A percentile compares a stretch with the other conserved stretches of the same genome.
Conservation (phyloP, 2,888 invertebrate species). For the Crocallis elinguaria region DNA sequence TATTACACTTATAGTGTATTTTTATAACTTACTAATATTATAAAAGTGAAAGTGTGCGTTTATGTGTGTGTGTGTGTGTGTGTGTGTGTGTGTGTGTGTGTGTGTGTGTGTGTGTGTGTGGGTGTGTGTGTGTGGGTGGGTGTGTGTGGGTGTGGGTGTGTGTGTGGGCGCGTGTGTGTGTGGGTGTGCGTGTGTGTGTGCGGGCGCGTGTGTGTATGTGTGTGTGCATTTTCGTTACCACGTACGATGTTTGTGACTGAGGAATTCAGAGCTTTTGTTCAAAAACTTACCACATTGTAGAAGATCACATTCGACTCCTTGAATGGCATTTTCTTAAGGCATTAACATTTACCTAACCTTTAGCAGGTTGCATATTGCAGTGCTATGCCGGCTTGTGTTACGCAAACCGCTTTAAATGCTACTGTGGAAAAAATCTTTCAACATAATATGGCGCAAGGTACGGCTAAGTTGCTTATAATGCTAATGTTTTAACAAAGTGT, state of each 20-base stretch:
- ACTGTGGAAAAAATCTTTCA: conserved; percentile 10
- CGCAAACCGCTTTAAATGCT: conserved; percentile 11
- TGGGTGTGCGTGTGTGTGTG: no score
- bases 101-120: no score
- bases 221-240: not conserved
- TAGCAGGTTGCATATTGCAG: conserved; percentile 22
- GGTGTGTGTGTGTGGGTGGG: no score
- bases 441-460: conserved; percentile 1
- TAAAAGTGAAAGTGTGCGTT: no score
- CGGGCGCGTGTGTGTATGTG: no score
- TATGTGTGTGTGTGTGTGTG: no score
- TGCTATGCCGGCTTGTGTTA: conserved; percentile 9
- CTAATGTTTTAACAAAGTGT: not conserved
- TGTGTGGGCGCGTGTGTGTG: no score
- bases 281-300: not conserved
- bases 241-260: not conserved
- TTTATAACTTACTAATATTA: no score
- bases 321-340: conserved; percentile 11
- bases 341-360: conserved; percentile 29
- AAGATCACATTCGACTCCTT: not conserved
- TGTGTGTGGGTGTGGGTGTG: no score
- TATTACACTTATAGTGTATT: no score
- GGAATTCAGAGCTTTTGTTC: not conserved
- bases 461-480: not conserved
- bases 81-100: no score